These are phyloP conservation scores for Baryphthengus martii DNA, from an alignment of 2,113 vertebrate species.

Conservation along the genomic window DNA sequence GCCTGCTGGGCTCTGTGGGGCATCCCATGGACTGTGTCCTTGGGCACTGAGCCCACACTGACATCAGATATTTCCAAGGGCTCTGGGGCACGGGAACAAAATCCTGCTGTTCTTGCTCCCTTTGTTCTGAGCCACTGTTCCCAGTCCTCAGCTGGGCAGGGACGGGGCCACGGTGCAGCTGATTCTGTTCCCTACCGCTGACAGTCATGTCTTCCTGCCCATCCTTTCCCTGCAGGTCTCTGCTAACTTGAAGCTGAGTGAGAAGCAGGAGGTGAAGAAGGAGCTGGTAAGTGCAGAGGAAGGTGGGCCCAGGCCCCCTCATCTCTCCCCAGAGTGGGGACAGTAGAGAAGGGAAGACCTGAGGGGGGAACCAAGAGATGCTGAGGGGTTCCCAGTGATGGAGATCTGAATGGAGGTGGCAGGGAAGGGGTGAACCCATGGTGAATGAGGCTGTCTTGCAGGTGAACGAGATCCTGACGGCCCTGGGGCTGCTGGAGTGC, in stretches of 20 bases:
- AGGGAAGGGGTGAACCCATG: not conserved
- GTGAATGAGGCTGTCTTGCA: constrained; percentile 47
- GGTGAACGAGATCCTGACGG: constrained; percentile 97
- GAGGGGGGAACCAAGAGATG: too few relatives aligned
- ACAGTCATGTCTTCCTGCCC: not conserved
- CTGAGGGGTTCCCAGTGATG: fast-evolving
- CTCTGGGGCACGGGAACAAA: not conserved
- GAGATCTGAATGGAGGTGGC: not conserved
- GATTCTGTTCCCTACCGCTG: not conserved
- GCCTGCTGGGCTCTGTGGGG: not conserved
- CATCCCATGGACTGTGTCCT: not conserved
- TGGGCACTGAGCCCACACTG: not conserved
- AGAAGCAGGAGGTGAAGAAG: constrained; percentile 94
- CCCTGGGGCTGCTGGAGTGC: constrained; percentile 91
- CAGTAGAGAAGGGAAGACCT: not conserved
- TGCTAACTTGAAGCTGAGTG: constrained; percentile 93
- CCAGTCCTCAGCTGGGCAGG: fast-evolving
- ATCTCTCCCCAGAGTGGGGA: fast-evolving
- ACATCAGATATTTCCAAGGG: not conserved
- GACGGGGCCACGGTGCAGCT: fast-evolving
- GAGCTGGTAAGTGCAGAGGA: constrained; percentile 83
- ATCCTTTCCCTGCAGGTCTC: constrained; percentile 80
- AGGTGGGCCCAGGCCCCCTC: not conserved
- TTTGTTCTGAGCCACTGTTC: not conserved
- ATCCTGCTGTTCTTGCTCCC: not conserved